Evolutionary conservation across 2,113 vertebrate genomes (phyloP).

Genomic region (Cygnus buccinator): DNA sequence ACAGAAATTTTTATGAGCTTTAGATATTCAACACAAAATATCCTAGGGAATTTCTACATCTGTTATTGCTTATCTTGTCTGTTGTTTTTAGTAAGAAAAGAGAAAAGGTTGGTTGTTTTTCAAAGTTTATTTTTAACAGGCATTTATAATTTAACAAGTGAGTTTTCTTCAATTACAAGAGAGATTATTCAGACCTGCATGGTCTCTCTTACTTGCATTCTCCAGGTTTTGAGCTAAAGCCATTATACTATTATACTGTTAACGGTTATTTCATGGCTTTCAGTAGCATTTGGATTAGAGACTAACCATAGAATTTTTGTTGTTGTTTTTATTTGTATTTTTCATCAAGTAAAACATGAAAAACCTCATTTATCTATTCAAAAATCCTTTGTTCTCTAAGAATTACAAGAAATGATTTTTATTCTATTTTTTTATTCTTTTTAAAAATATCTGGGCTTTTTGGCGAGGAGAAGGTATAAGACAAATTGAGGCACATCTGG

Average conservation of each 20-base stretch:
- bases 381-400: not conserved
- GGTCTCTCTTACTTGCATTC: not conserved
- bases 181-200: not conserved
- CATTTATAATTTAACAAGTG: not conserved
- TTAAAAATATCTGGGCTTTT: not conserved
- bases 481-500: too few relatives aligned
- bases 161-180: not conserved
- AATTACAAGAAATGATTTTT: not conserved
- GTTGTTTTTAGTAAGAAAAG: not conserved
- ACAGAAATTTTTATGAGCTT: not conserved
- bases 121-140: not conserved
- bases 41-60: not conserved
- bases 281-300: not conserved
- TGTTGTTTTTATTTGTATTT: too few relatives aligned
- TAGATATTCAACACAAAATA: not conserved
- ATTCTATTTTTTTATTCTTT: not conserved
- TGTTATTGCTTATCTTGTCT: not conserved
- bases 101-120: not conserved
- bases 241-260: accelerated
- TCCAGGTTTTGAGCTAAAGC: not conserved
- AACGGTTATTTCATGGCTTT: not conserved
- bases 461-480: too few relatives aligned
- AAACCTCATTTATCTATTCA: not conserved
- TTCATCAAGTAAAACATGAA: not conserved
- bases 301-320: not conserved